Conservation (phyloP, 92 coral and sea anemone species). For the Palythoa caribaeorum region DNA sequence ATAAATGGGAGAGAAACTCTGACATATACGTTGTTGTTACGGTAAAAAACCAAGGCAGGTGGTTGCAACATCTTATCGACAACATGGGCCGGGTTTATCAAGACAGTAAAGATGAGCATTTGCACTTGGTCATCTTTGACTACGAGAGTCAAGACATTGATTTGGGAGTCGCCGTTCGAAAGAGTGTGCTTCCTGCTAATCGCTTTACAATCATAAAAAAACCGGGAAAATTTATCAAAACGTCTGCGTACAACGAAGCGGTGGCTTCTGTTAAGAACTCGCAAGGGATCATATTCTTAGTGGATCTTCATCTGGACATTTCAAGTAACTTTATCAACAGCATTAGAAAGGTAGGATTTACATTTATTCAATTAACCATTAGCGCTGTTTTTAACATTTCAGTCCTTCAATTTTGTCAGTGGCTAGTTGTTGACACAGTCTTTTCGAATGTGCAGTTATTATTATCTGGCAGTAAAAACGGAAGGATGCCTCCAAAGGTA, state of each 20-base stretch:
- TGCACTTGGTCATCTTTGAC: constrained; percentile 70
- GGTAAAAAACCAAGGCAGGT: constrained; percentile 67
- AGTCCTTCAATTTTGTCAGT: neutral
- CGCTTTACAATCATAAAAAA: constrained; percentile 31
- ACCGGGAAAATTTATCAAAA: constrained; percentile 50
- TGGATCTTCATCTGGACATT: constrained; percentile 69
- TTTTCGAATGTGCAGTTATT: no score
- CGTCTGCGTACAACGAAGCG: constrained; percentile 61
- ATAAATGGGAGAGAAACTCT: constrained; percentile 66
- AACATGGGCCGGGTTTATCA: constrained; percentile 60
- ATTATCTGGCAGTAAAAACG: no score
- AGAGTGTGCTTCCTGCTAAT: constrained; percentile 52
- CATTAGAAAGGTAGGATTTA: constrained; percentile 60
- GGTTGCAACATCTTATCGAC: constrained; percentile 72
- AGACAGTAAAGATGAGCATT: constrained; percentile 57
- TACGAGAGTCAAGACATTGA: constrained; percentile 70
- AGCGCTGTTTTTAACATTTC: neutral
- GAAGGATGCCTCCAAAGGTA: no score
- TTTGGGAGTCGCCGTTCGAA: constrained; percentile 56
- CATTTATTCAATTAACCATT: neutral
- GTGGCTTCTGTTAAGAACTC: constrained; percentile 58
- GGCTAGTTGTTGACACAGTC: neutral
- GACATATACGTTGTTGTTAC: constrained; percentile 67
- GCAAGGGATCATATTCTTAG: constrained; percentile 48
- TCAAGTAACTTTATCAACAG: constrained; percentile 44